Conservation (phyloP, 2,888 invertebrate genomes). For the Morpho achilles region DNA sequence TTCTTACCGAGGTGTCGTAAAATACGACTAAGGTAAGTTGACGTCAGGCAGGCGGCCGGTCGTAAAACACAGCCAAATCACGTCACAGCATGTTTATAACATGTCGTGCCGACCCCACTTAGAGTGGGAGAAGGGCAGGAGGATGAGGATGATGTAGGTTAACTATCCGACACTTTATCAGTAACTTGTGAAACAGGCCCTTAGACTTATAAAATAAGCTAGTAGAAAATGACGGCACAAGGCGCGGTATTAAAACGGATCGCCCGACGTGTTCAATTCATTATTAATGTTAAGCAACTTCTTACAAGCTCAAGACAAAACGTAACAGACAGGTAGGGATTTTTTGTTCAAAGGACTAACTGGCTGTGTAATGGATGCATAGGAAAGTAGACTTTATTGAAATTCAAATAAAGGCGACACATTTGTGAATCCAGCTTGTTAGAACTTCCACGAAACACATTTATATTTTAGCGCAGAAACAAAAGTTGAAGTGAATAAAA, state of each 20-base stretch:
- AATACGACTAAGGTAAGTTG: too few species aligned
- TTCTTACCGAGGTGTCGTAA: too few species aligned
- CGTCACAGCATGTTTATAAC: too few species aligned
- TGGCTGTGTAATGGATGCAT: slow-evolving; percentile 5
- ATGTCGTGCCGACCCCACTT: too few species aligned
- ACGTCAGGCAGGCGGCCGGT: too few species aligned
- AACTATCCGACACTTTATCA: too few species aligned
- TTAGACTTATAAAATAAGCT: not conserved
- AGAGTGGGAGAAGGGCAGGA: too few species aligned
- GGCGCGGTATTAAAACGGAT: slow-evolving; percentile 12
- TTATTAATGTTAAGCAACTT: slow-evolving; percentile 22
- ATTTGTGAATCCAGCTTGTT: slow-evolving; percentile 9
- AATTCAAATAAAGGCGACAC: slow-evolving; percentile 1
- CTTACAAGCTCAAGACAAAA: slow-evolving; percentile 22
- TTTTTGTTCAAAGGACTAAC: slow-evolving; percentile 17
- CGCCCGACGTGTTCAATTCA: slow-evolving; percentile 20
- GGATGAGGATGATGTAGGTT: too few species aligned
- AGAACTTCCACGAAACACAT: slow-evolving; percentile 22
- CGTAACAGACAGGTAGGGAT: slow-evolving; percentile 17
- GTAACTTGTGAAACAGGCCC: too few species aligned
- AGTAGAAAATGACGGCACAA: slow-evolving; percentile 7
- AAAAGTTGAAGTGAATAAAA: slow-evolving; percentile 27
- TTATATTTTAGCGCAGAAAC: slow-evolving; percentile 24
- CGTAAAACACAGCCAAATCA: too few species aligned
- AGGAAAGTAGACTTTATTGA: slow-evolving; percentile 3